phyloP scores from a whole-genome alignment of 2,113 vertebrate genomes.

The Eudyptes chrysolophus region DNA sequence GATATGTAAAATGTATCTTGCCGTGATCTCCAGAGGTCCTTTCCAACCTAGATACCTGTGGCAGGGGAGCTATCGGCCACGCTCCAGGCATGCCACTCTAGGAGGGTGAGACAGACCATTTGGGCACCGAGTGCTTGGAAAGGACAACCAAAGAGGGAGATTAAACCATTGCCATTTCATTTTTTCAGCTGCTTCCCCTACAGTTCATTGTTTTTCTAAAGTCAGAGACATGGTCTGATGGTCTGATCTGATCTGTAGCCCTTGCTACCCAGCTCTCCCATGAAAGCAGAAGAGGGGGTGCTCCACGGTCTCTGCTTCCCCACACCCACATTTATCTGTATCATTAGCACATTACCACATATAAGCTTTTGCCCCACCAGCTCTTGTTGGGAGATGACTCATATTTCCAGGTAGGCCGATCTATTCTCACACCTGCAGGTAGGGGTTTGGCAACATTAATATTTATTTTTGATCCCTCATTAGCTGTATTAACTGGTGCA shows the following conservation, averaged over 20 bases:
- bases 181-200: background rate
- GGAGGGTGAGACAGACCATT: background rate
- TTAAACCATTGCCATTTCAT: background rate
- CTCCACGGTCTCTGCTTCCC: background rate
- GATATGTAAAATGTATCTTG: accelerated
- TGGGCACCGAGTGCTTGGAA: background rate
- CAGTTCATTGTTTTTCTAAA: background rate
- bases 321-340: background rate
- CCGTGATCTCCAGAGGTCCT: background rate
- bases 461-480: background rate
- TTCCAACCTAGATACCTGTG: background rate
- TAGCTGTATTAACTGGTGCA: background rate
- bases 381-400: background rate
- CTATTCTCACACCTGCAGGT: background rate
- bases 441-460: background rate
- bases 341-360: background rate
- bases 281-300: background rate
- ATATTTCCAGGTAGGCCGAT: background rate
- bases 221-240: background rate
- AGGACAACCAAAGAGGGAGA: background rate
- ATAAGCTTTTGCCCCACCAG: background rate
- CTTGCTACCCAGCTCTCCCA: background rate
- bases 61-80: background rate
- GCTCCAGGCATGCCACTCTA: background rate
- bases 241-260: background rate